Evolutionary conservation across 2,888 invertebrate species (phyloP), one percentile per base, ranked within the genome.

Genomic region (Drosophila parthenogenetica): DNA sequence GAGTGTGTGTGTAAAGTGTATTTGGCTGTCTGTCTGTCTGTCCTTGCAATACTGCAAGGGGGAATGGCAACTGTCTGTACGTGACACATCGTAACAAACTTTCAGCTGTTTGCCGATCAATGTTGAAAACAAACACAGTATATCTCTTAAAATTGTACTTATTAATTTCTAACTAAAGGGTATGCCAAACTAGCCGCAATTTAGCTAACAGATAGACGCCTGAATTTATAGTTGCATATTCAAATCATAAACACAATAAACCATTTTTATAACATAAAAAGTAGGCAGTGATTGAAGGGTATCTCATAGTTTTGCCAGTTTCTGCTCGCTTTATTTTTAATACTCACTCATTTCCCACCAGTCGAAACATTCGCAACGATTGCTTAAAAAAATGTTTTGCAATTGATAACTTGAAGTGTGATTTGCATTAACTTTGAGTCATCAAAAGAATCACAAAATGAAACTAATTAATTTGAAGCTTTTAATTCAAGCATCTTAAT

Each of bases 61-160:
- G 32, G 19, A n/a, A n/a, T 32, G 35, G 13, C 3, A 37, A 57
- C 45, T 68, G 32, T 50, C 17, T 46, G 17, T 14, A 53, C 53
- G 60, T 55, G 66, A 48, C 55, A 70, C 43, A 57, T 53, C 25
- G 37, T 35, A 50, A 48, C 39, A 46, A 60, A 60, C 59, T 43
- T 35, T 46, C 40, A 53, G 45, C 53, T 54, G 60, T 61, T 71
- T 73, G 61, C 55, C 32, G 73, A 73, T 73, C 60, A 73, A 69
- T 69, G 55, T 37, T 69, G 8, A 46, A 60, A 73, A 60, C 40
- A 60, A 68, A 72, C 63, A 69, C 22, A 22, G 22, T 5, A 5
- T 22, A 5, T 22, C 22, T 5, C 22, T 22, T 22, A 22, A 22
- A 22, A 5, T 22, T 22, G 22, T 22, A 5, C 22, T 5, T 22